phyloP scores from a whole-genome alignment of 1,140 invertebrate genomes.

The Heliconius himera region DNA sequence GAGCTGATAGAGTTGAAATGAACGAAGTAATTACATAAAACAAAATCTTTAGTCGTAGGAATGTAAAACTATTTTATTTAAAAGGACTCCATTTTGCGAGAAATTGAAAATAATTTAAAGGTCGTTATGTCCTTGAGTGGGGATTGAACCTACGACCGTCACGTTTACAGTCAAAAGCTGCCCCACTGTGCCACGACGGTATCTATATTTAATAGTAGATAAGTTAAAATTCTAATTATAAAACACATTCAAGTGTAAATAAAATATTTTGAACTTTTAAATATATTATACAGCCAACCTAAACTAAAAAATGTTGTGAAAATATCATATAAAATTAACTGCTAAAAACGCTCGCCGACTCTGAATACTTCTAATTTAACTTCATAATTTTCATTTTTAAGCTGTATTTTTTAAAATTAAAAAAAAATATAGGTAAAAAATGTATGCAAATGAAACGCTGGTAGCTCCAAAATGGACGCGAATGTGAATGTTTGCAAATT shows the following conservation, averaged over 20 bases:
- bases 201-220: background rate
- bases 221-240: background rate
- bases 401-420: background rate
- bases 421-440: background rate
- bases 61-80: too few relatives aligned
- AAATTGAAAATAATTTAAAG: too few relatives aligned
- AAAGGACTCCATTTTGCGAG: too few relatives aligned
- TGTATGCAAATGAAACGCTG: constrained; percentile 32
- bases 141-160: too few relatives aligned
- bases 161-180: too few relatives aligned
- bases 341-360: background rate
- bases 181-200: too few relatives aligned
- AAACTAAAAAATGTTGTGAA: background rate
- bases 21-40: too few relatives aligned
- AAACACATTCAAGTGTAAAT: background rate
- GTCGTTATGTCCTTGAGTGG: too few relatives aligned
- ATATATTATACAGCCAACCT: background rate
- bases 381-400: constrained; percentile 1
- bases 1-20: too few relatives aligned
- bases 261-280: background rate
- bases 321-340: background rate
- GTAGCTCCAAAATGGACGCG: constrained; percentile 26
- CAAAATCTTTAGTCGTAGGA: too few relatives aligned
- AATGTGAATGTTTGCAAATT: constrained; percentile 37
- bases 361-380: constrained; percentile 1